These are phyloP conservation scores for Micrasema longulum DNA, from an alignment of 1,140 invertebrate genomes.

Conservation along the genomic window DNA sequence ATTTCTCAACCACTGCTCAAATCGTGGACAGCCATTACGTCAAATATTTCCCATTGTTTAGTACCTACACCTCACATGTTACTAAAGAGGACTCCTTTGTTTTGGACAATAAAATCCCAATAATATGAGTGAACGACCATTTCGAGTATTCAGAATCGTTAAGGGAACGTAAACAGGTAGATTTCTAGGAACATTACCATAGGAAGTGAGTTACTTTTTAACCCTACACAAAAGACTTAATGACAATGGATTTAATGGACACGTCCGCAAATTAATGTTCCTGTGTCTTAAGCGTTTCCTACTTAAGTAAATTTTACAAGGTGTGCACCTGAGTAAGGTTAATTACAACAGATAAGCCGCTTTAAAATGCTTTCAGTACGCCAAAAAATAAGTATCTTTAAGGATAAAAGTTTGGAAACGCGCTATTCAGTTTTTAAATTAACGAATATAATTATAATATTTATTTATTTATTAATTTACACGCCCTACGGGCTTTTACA, in stretches of 20 bases:
- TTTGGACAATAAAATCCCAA: slow-evolving; percentile 1
- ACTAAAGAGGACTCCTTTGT: neutral
- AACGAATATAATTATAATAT: too few species aligned
- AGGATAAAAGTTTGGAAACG: too few species aligned
- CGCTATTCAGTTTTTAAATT: too few species aligned
- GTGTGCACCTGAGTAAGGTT: neutral
- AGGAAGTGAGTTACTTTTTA: slow-evolving; percentile 10
- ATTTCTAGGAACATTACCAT: slow-evolving; percentile 5
- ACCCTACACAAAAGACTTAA: neutral
- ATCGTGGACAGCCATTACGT: slow-evolving; percentile 10
- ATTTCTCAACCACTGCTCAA: slow-evolving; percentile 13
- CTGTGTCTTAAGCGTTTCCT: slow-evolving; percentile 14
- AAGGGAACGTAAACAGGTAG: neutral
- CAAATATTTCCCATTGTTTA: slow-evolving; percentile 27
- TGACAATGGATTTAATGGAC: slow-evolving; percentile 17
- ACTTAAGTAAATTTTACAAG: neutral
- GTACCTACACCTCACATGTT: slow-evolving; percentile 11
- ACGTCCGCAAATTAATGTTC: slow-evolving; percentile 11
- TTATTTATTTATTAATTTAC: too few species aligned
- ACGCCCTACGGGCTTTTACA: too few species aligned
- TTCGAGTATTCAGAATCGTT: slow-evolving; percentile 4
- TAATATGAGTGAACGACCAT: slow-evolving; percentile 8
- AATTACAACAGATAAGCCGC: neutral
- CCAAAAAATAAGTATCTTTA: too few species aligned
- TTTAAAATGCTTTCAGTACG: too few species aligned